Evolutionary conservation across 2,113 vertebrate species (phyloP).

Genomic region (Pygoscelis adeliae): DNA sequence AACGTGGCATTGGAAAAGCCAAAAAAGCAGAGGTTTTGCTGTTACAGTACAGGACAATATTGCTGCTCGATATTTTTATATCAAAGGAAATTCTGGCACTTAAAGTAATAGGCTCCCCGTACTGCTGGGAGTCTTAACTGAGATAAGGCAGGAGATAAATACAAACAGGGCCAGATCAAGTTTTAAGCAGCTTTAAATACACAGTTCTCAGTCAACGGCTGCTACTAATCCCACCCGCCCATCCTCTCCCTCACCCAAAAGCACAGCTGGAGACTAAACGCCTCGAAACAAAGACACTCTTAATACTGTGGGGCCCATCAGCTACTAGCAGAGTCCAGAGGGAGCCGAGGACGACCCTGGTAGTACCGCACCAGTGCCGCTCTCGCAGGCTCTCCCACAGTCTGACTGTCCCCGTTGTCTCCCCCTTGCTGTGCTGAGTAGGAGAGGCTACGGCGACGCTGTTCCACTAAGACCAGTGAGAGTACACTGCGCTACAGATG

Average conservation of each 20-base stretch:
- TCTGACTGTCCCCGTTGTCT: background rate
- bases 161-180: background rate
- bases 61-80: background rate
- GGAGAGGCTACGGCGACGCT: accelerated
- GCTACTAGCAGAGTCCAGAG: background rate
- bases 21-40: background rate
- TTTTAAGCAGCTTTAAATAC: background rate
- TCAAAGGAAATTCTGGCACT: background rate
- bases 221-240: background rate
- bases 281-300: background rate
- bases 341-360: accelerated
- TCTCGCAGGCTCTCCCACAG: accelerated
- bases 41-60: background rate
- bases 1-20: background rate
- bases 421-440: background rate
- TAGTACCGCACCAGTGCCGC: background rate
- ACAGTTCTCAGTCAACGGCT: background rate
- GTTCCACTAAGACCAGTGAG: background rate
- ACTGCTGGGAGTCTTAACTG: background rate
- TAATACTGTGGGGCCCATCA: background rate
- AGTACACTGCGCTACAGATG: background rate
- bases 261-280: background rate
- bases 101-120: background rate
- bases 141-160: background rate
- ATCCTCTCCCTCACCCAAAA: background rate